Percentiles rank a stretch among this genome's conserved stretches.
phyloP scores from a whole-genome alignment of 2,113 vertebrate genomes.

The Eclectus roratus region DNA sequence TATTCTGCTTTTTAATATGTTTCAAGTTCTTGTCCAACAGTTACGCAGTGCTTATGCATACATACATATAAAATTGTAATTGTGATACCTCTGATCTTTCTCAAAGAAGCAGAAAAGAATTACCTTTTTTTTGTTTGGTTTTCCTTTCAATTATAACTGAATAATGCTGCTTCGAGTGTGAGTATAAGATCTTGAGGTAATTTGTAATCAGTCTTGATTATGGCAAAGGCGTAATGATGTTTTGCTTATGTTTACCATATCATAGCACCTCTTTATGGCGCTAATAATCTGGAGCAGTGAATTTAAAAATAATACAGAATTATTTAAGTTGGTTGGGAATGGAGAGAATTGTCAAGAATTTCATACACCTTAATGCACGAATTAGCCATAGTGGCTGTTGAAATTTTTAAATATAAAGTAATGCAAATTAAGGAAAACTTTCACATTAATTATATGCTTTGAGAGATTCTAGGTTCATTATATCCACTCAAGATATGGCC shows the following conservation, averaged over 20 bases:
- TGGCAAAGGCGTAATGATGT: background rate
- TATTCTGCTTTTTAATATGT: background rate
- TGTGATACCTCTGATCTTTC: background rate
- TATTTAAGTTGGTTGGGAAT: background rate
- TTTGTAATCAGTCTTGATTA: background rate
- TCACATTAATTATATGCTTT: background rate
- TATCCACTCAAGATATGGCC: background rate
- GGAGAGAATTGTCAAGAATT: background rate
- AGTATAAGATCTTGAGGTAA: background rate
- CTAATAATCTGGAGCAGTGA: background rate
- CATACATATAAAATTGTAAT: background rate
- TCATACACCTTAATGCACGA: background rate
- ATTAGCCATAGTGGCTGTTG: background rate
- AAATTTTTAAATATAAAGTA: background rate
- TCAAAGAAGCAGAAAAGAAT: background rate
- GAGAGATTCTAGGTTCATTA: background rate
- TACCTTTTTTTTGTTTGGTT: background rate
- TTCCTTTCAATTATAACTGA: background rate
- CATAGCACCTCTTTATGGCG: background rate
- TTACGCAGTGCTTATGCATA: background rate
- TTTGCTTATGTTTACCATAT: background rate
- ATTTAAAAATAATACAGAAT: background rate
- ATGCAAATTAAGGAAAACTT: background rate
- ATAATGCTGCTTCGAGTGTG: background rate
- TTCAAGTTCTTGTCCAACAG: background rate